Evolutionary conservation across 2,797 vertebrate species (phyloP), one percentile per base, ranked within the genome.

Genomic region (Eulemur rubriventer): DNA sequence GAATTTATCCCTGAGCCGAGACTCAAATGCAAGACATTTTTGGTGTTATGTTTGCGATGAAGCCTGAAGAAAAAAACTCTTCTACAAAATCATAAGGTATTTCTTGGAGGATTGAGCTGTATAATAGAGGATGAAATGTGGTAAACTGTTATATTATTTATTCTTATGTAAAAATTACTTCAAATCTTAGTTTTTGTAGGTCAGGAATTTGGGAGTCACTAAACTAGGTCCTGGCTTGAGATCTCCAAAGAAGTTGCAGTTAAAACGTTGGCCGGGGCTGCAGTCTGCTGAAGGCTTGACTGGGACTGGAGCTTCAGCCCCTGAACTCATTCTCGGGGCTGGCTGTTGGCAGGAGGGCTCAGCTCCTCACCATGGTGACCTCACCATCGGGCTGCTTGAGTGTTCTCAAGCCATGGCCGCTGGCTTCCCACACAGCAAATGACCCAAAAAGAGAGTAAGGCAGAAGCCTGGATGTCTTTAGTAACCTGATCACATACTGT

Each of bases 31-130:
- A 70, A 92, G 72, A 43, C 12, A 67, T 43, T 79, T 89, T 41
- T 48, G 61, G 70, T 35, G 3, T 20, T 63, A 26, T 55, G 2
- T 43, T 80, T 35, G 52, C 17, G 24, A 76, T 84, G 18, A 81
- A 14, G 46, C 48, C 46, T 63, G 22, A 95, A 57, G 55, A 90
- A 97, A 95, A 94, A 95, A 94, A 41, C 5, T 65, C 72, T 73
- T 90, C n/a, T 82, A 75, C 4, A 52, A 78, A 93, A 94, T 50
- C 26, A 33, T 59, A 48, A 89, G 33, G n/a, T 80, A 57, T 48
- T 90, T 91, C 20, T 87, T 81, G n/a, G 46, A 83, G 76, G 41
- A 80, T 1, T 94, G n/a, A 81, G 17, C 18, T 93, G 35, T 67
- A 28, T 38, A 41, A 83, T 0, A 90, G 69, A 55, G n/a, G 22